These are phyloP conservation scores for Austrofundulus limnaeus DNA, from an alignment of 2,113 vertebrate genomes.

Conservation along the genomic window DNA sequence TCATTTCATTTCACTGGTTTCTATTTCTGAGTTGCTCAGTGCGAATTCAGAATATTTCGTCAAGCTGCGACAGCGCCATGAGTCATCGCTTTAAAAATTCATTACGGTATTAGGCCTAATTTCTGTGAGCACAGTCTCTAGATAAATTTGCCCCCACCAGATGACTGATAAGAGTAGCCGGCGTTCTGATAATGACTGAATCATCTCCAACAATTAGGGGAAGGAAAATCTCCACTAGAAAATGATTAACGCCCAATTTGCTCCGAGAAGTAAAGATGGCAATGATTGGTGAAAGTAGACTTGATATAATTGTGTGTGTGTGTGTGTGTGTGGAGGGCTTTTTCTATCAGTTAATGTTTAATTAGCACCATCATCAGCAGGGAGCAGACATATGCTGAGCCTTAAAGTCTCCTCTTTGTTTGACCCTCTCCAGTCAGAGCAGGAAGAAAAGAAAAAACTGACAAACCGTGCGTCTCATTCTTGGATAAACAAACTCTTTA, in stretches of 20 bases:
- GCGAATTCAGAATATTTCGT: conserved; percentile 12
- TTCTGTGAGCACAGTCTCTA: conserved; percentile 45
- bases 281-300: conserved; percentile 72
- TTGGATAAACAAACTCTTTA: conserved; percentile 22
- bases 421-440: conserved; percentile 27
- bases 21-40: neutral
- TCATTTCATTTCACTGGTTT: neutral
- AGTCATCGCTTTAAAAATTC: conserved; percentile 60
- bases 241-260: conserved; percentile 71
- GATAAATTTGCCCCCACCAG: conserved; percentile 54
- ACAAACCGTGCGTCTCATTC: neutral
- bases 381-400: conserved; percentile 43
- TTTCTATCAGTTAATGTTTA: conserved; percentile 68
- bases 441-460: conserved; percentile 2
- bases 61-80: conserved; percentile 27
- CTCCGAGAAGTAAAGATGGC: conserved; percentile 69
- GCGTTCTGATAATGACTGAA: conserved; percentile 64
- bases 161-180: conserved; percentile 69
- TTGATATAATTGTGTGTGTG: conserved; percentile 68
- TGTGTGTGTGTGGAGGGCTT: conserved; percentile 55
- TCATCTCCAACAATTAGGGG: conserved; percentile 66
- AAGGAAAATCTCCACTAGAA: conserved; percentile 60
- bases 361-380: conserved; percentile 55
- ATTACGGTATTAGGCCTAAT: conserved; percentile 44
- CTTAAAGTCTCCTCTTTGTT: conserved; percentile 10